Evolutionary conservation across 2,888 invertebrate genomes (phyloP).

Genomic region (Gibbula magus): DNA sequence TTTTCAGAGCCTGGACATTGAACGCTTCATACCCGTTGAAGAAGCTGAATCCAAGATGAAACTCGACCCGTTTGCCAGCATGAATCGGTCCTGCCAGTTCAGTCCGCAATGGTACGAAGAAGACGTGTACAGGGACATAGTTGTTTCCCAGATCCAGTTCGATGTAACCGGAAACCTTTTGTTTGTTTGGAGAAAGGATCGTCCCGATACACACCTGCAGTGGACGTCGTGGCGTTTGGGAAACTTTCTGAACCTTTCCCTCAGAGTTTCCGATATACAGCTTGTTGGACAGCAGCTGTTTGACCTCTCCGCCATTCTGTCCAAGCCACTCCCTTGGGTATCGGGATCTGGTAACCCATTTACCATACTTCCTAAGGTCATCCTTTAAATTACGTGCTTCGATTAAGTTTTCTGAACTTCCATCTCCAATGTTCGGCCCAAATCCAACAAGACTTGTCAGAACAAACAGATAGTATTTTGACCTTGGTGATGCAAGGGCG

Average conservation of each 20-base stretch:
- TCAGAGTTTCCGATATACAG: slow-evolving; percentile 4
- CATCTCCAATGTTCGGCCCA: slow-evolving; percentile 29
- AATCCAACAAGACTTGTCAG: slow-evolving; percentile 45
- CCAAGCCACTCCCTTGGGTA: slow-evolving; percentile 48
- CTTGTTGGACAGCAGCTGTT: slow-evolving; percentile 33
- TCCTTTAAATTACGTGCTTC: slow-evolving; percentile 38
- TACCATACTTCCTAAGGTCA: slow-evolving; percentile 34
- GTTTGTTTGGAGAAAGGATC: slow-evolving; percentile 46
- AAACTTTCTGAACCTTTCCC: not conserved
- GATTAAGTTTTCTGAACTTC: slow-evolving; percentile 31
- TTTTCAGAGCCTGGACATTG: slow-evolving; percentile 27
- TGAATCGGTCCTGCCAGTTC: slow-evolving; percentile 31
- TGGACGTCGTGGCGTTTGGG: not conserved
- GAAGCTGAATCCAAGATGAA: slow-evolving; percentile 36
- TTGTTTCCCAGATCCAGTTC: slow-evolving; percentile 39
- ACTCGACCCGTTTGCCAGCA: slow-evolving; percentile 40
- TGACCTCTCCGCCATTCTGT: slow-evolving; percentile 31
- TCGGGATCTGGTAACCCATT: slow-evolving; percentile 31
- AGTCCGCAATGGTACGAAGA: slow-evolving; percentile 36
- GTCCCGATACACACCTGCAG: slow-evolving; percentile 44
- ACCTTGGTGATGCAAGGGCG: slow-evolving; percentile 32
- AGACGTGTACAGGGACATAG: slow-evolving; percentile 35
- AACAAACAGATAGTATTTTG: slow-evolving; percentile 43
- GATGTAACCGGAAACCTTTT: slow-evolving; percentile 39
- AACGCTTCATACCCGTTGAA: slow-evolving; percentile 37